Percentiles rank a stretch among this genome's conserved stretches.
Evolutionary conservation across 2,797 vertebrate genomes (phyloP).

Genomic region (Halcyon badia): DNA sequence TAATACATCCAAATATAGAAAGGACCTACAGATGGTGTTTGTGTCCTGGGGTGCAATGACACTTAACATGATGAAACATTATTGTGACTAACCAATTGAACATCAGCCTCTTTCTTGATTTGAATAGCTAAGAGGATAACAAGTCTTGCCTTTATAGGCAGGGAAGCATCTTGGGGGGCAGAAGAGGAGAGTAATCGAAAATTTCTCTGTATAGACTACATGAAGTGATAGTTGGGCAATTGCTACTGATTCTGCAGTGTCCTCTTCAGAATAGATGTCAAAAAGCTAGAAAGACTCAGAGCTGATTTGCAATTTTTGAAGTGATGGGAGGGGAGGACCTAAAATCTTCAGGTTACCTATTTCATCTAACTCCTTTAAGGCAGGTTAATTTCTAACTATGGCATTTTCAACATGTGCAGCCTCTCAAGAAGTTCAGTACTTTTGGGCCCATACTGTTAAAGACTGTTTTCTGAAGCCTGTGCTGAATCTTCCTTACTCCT

Average conservation of each 20-base stretch:
- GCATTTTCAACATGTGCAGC: not conserved
- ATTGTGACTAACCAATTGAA: not conserved
- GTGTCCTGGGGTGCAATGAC: conserved; percentile 57
- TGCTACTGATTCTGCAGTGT: not conserved
- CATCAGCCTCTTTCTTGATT: not conserved
- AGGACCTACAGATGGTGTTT: conserved; percentile 59
- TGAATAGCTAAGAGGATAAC: conserved; percentile 8
- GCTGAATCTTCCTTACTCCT: not conserved
- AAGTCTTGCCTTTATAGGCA: not conserved
- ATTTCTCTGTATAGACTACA: not conserved
- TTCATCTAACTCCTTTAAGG: not conserved
- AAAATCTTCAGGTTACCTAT: not conserved
- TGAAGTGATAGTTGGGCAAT: not conserved
- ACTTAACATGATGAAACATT: conserved; percentile 31
- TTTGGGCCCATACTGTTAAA: not conserved
- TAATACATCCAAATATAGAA: conserved; percentile 39
- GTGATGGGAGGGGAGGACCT: not conserved
- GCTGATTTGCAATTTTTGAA: not conserved
- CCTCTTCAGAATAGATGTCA: not conserved
- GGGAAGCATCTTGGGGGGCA: not conserved
- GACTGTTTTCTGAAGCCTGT: not conserved
- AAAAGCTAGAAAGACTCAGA: not conserved
- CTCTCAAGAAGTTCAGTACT: not conserved
- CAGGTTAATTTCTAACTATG: not conserved
- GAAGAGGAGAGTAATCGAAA: not conserved